Base-by-base conservation (phyloP, 2,888 invertebrate species). In the Hipparchia semele region DNA sequence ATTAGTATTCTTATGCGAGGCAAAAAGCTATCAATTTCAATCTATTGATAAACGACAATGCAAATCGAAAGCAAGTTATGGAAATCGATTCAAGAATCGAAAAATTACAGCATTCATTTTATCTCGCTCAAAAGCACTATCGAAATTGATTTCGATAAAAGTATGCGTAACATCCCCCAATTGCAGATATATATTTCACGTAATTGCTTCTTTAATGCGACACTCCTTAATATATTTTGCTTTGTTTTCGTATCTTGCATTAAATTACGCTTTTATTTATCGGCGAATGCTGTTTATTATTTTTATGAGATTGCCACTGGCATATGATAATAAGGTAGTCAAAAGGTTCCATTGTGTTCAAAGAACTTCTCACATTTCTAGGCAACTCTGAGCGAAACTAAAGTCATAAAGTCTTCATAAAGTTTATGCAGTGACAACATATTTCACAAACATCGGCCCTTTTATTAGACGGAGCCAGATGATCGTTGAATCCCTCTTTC, bases 381-480 rank as follows among this genome's bases (percentile, higher is more conserved):
- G 84, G 86, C 84, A 82, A 78, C 79, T 78, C 77, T 76, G 79
- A 80, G 73, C 78, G 77, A 86, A 91, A 90, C 91, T 90, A 88
- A 89, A 90, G 83, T 88, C 91, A 86, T 93, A 92, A 93, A 92
- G 83, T 91, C 92, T 90, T 88, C 91, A 86, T 93, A 92, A 93
- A 92, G 82, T 91, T 92, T 90, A 91, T 90, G 87, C 90, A 90
- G 90, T 91, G 92, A 92, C 92, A 89, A 92, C 91, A 93, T 92
- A 92, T 92, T 91, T 91, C 86, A 88, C 84, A 83, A 89, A 88
- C 86, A 86, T 80, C 82, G 80, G 80, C 87, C 86, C 86, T 90
- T 92, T 91, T 92, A 92, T 92, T 92, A 90, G 88, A 89, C 85
- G 83, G 78, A 84, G 87, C 83, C 83, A 88, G 89, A 91, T 91